These are phyloP conservation scores for Pandemis cinnamomeana DNA, from an alignment of 2,888 invertebrate species.

Conservation along the genomic window DNA sequence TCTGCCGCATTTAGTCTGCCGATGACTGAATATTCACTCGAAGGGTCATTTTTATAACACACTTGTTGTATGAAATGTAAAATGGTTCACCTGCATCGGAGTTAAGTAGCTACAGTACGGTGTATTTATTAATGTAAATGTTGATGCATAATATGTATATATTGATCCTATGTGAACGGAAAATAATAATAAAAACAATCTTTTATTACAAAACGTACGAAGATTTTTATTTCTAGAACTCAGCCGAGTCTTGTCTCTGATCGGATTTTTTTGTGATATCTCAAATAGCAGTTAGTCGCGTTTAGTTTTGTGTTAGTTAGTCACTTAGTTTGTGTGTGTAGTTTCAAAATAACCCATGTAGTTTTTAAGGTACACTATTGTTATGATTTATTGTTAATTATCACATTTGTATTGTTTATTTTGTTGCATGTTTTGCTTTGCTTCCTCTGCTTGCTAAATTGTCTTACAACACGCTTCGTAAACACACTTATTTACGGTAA, in stretches of 20 bases:
- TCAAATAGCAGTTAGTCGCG: conserved; percentile 65
- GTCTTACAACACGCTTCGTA: conserved; percentile 50
- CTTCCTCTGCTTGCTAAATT: conserved; percentile 49
- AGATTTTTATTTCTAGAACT: conserved; percentile 71
- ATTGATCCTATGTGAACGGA: conserved; percentile 81
- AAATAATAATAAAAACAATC: conserved; percentile 76
- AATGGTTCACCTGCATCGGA: conserved; percentile 63
- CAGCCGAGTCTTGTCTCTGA: conserved; percentile 79
- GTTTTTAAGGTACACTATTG: conserved; percentile 35
- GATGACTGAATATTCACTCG: conserved; percentile 57
- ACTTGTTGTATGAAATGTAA: conserved; percentile 69
- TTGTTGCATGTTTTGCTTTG: conserved; percentile 67
- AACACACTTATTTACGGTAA: conserved; percentile 33
- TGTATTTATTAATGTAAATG: conserved; percentile 80
- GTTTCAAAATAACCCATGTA: conserved; percentile 43
- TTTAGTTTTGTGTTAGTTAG: conserved; percentile 36
- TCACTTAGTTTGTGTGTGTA: background rate
- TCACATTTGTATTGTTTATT: conserved; percentile 51
- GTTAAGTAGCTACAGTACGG: conserved; percentile 66
- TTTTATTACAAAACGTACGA: conserved; percentile 78
- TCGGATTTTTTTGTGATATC: conserved; percentile 48
- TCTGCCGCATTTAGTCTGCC: background rate
- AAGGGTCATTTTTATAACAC: conserved; percentile 71
- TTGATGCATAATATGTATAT: conserved; percentile 82
- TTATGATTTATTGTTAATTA: conserved; percentile 39